phyloP scores from a whole-genome alignment of 2,888 invertebrate species.

The Gisinianus flammeolus region DNA sequence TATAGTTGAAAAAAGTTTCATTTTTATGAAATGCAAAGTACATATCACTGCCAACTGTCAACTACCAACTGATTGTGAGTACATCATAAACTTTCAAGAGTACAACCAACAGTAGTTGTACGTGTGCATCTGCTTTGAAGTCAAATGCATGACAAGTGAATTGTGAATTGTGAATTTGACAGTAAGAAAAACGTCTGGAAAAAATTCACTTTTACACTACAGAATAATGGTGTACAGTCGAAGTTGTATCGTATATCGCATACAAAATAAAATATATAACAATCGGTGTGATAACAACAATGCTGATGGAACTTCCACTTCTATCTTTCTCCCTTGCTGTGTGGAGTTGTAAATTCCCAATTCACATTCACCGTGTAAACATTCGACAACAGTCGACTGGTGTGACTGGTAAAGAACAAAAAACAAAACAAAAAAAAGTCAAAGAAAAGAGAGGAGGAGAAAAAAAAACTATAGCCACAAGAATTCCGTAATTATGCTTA shows the following conservation, averaged over 20 bases:
- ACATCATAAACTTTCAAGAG: too few species aligned
- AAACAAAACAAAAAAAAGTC: not conserved
- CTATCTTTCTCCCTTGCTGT: too few species aligned
- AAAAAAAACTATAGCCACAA: slow-evolving; percentile 6
- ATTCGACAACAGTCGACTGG: not conserved
- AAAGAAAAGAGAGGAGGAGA: not conserved
- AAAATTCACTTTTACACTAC: slow-evolving; percentile 24
- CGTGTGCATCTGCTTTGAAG: too few species aligned
- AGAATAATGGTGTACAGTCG: not conserved
- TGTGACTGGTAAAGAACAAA: slow-evolving; percentile 8
- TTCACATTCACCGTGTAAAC: not conserved
- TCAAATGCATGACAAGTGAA: not conserved
- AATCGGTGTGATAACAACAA: not conserved
- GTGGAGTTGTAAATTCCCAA: too few species aligned
- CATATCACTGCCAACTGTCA: too few species aligned
- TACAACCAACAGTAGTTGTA: too few species aligned
- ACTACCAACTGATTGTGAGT: too few species aligned
- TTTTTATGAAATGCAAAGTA: too few species aligned
- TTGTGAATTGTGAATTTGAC: not conserved
- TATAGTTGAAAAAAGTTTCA: too few species aligned
- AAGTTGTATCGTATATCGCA: not conserved
- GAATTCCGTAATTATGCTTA: slow-evolving; percentile 23
- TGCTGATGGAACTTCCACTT: not conserved
- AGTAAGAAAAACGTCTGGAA: not conserved
- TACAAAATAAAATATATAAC: not conserved